Evolutionary conservation across 2,797 vertebrate species (phyloP), one percentile per base, ranked within the genome.

Genomic region (Notolepis coatsorum): DNA sequence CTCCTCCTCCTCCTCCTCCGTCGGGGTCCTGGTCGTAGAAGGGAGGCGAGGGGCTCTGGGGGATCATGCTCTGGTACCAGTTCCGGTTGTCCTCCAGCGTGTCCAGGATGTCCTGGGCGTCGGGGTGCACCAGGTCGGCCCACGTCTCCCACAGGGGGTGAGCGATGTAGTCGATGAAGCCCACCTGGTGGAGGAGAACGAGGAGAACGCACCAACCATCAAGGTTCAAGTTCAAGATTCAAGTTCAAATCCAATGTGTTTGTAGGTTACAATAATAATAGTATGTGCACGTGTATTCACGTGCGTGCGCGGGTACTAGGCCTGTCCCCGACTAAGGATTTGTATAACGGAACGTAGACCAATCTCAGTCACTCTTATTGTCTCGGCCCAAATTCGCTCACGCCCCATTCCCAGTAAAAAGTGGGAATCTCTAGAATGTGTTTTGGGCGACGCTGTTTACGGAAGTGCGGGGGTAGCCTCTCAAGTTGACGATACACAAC

Each of bases 41-140:
- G 0, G 97, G 96, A 8, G 97, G 97, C 12, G 97, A 98, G 0
- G 97, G 97, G 71, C 96, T 98, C 86, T 97, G 97, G 47, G 97
- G 97, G 73, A 99, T 98, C 97, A 98, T 99, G 86, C 97, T 99
- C 93, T 98, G 97, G 91, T 99, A 99, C 97, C 97, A 99, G 93
- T 99, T 98, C 86, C 97, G 94, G 91, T 99, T 99, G 88, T 99
- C 97, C 88, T 99, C 97, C 80, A 99, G 82, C 0, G 96, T 99
- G 83, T 99, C 97, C 88, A 99, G 91, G 78, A 99, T 99, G 88
- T 98, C 97, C 90, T 99, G 97, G 54, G 97, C 97, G 0, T 99
- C 97, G 0, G 97, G 97, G 81, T 99, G 97, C 17, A 99, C 97
- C 81, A 99, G 91, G 80, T 99, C 97, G 0, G 96, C 97, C 97